Conservation (phyloP, 2,113 vertebrate genomes). For the Thalassarche chlororhynchos region DNA sequence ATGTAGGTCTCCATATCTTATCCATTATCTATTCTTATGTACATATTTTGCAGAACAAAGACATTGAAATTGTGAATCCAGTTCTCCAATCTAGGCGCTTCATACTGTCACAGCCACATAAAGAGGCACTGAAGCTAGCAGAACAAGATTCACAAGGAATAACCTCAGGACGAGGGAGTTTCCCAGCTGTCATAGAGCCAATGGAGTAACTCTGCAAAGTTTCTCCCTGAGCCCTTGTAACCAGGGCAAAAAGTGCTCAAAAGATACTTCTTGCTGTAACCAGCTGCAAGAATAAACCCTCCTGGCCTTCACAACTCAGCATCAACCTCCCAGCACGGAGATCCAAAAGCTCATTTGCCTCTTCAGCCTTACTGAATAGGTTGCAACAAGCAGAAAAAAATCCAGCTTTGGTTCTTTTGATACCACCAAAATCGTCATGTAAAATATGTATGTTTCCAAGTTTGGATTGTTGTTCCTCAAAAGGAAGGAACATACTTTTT, state of each 20-base stretch:
- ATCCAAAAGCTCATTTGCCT: not conserved
- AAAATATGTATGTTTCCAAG: fast-evolving
- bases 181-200: not conserved
- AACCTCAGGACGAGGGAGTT: constrained; percentile 1
- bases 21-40: not conserved
- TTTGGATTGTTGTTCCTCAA: not conserved
- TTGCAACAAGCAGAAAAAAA: not conserved
- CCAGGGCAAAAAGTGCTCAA: not conserved
- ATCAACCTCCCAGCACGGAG: fast-evolving
- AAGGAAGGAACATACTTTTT: not conserved
- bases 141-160: constrained; percentile 27
- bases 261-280: not conserved
- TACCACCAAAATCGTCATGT: not conserved
- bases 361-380: not conserved
- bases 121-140: not conserved
- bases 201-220: not conserved
- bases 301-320: not conserved
- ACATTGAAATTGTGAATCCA: not conserved
- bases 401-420: not conserved
- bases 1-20: not conserved
- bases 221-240: not conserved
- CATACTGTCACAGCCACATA: not conserved
- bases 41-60: constrained; percentile 22
- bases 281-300: not conserved
- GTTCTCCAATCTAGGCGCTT: not conserved